phyloP scores from a whole-genome alignment of 2,888 invertebrate genomes.

The Tinea pellionella region DNA sequence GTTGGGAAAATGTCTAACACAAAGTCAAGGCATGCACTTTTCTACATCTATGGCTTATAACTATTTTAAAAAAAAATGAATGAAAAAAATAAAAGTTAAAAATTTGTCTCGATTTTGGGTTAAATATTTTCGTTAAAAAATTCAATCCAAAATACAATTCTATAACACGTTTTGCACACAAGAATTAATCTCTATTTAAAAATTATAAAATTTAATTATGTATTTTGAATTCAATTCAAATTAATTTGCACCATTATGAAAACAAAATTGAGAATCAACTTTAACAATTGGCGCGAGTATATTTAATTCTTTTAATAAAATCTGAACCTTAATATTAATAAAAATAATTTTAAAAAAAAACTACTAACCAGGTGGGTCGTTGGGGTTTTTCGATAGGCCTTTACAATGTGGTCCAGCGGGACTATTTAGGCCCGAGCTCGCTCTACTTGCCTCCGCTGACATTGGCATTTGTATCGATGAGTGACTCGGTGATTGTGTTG shows the following conservation, averaged over 20 bases:
- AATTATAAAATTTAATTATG: too few relatives aligned
- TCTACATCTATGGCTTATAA: conserved; percentile 58
- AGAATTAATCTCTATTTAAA: too few relatives aligned
- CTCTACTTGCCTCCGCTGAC: conserved; percentile 61
- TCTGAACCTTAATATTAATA: too few relatives aligned
- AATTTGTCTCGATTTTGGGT: conserved; percentile 2
- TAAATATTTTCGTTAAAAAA: not conserved
- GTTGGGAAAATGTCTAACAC: conserved; percentile 70
- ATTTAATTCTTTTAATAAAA: too few relatives aligned
- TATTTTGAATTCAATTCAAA: too few relatives aligned
- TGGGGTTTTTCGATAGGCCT: conserved; percentile 36
- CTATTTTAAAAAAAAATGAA: not conserved
- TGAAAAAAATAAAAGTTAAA: not conserved
- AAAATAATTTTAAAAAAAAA: too few relatives aligned
- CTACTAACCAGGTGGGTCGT: conserved; percentile 60
- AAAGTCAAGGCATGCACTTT: conserved; percentile 35
- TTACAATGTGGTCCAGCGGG: conserved; percentile 51
- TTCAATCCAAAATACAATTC: not conserved
- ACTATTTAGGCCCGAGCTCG: conserved; percentile 56
- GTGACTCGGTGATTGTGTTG: conserved; percentile 55
- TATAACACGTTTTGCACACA: too few relatives aligned
- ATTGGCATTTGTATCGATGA: conserved; percentile 56
- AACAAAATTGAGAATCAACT: too few relatives aligned
- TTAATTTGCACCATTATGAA: too few relatives aligned
- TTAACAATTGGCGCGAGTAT: too few relatives aligned